Base-by-base conservation (phyloP, 2,888 invertebrate species). In the Criorhina ranunculi region DNA sequence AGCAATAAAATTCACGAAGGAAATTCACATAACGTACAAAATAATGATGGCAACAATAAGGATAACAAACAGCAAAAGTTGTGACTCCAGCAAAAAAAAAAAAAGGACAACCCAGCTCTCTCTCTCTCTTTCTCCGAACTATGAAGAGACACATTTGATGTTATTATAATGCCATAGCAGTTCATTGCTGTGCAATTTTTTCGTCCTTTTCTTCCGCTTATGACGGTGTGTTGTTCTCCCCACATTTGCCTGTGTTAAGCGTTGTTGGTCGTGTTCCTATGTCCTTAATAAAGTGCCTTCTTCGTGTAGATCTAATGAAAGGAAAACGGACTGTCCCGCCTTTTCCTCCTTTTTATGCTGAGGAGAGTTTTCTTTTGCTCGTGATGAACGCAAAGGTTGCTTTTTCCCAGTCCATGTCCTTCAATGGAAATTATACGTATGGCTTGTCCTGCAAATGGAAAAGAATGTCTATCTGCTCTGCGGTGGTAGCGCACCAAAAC, bases 11-110 rank as follows among this genome's bases (percentile, higher is more conserved):
- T 85, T 85, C 85, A 85, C 75, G 29, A 85, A 79, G 85, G 75
- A 85, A 79, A 85, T 79, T 85, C 79, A 85, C 79, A 85, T 79
- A 85, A 85, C 85, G 85, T 85, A 79, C 85, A 85, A 75, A 85
- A 85, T 79, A 85, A 85, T 85, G 85, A 85, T 85, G 79, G 79
- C 79, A 85, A 80, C 85, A 85, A 85, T 85, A 80, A 85, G 85
- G 85, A 85, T 76, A 85, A 85, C 85, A 85, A 85, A 80, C 85
- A 85, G 79, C 85, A 85, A 76, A 85, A 85, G 75, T 85, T 85
- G 75, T 79, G 79, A 70, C 75, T 12, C 19, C n/a, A 11, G 37
- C 11, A 19, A 12, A 57, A 55, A 37, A 57, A 55, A 37, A 53
- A 46, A 33, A 24, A 67, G 67, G 73, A 73, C 67, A 85, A 75